These are phyloP conservation scores for Pseudococcus jackbeardsleyi DNA, from an alignment of 2,888 invertebrate genomes.

Conservation along the genomic window DNA sequence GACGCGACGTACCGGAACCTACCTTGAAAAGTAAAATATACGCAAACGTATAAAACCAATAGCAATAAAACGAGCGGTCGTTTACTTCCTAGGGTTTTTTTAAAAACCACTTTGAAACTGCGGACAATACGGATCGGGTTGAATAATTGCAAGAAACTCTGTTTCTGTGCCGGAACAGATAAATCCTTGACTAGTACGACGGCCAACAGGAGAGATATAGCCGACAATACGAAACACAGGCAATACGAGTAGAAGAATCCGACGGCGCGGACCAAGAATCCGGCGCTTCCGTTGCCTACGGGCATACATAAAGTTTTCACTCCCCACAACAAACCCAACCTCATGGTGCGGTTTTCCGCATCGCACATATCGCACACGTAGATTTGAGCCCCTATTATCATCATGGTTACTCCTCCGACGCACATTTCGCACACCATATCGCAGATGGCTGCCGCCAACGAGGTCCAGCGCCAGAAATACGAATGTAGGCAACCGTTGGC, in stretches of 20 bases:
- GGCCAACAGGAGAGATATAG: not conserved
- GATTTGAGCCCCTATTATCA: slow-evolving; percentile 67
- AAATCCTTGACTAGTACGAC: slow-evolving; percentile 20
- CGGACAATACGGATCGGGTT: not conserved
- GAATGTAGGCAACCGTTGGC: slow-evolving; percentile 66
- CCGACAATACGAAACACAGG: slow-evolving; percentile 1
- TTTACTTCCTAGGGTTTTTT: slow-evolving; percentile 18
- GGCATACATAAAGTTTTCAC: not conserved
- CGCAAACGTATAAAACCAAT: slow-evolving; percentile 15
- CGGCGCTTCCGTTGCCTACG: slow-evolving; percentile 31
- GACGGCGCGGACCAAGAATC: not conserved
- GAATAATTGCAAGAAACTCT: slow-evolving; percentile 40
- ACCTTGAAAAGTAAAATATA: slow-evolving; percentile 45
- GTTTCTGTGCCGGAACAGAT: not conserved
- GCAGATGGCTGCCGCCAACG: slow-evolving; percentile 66
- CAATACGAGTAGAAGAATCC: slow-evolving; percentile 51
- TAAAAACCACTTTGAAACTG: slow-evolving; percentile 49
- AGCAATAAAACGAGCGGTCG: slow-evolving; percentile 11
- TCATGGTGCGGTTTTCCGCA: slow-evolving; percentile 46
- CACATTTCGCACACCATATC: slow-evolving; percentile 67
- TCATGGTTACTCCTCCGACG: slow-evolving; percentile 67
- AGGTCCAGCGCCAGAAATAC: slow-evolving; percentile 67
- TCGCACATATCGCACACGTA: slow-evolving; percentile 51
- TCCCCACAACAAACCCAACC: slow-evolving; percentile 16
- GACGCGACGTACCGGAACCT: too few species aligned